Conservation (phyloP, 2,888 invertebrate species). For the Ditula angustiorana region DNA sequence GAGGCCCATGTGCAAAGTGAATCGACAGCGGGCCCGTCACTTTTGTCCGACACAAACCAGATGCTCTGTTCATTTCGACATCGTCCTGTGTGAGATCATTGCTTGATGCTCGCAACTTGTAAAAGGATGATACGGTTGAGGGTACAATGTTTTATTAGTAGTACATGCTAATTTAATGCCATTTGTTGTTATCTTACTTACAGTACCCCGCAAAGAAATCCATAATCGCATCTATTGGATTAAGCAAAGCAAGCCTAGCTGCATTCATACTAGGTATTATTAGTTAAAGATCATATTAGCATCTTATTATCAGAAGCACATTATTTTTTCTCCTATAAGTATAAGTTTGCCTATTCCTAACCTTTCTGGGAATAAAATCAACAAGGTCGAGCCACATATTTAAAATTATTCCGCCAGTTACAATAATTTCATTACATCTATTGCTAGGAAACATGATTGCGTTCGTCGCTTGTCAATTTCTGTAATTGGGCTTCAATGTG, state of each 20-base stretch:
- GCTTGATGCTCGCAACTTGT: conserved; percentile 1
- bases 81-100: conserved; percentile 23
- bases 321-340: no score
- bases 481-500: conserved; percentile 36
- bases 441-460: conserved; percentile 30
- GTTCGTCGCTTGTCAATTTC: conserved; percentile 34
- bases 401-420: conserved; percentile 6
- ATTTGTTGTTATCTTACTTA: no score
- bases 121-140: no score
- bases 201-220: no score
- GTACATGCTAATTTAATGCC: no score
- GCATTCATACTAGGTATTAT: no score
- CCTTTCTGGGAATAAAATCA: background rate
- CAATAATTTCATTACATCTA: conserved; percentile 16
- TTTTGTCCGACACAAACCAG: conserved; percentile 67
- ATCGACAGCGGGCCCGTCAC: conserved; percentile 58
- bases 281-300: no score
- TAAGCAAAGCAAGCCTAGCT: no score
- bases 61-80: conserved; percentile 48
- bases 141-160: no score
- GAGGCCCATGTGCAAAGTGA: conserved; percentile 69
- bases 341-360: no score
- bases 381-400: background rate
- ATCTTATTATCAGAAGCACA: no score
- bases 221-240: no score